Percentiles rank a stretch among this genome's conserved stretches.
phyloP scores from a whole-genome alignment of 2,113 vertebrate species.

The Perca fluviatilis region DNA sequence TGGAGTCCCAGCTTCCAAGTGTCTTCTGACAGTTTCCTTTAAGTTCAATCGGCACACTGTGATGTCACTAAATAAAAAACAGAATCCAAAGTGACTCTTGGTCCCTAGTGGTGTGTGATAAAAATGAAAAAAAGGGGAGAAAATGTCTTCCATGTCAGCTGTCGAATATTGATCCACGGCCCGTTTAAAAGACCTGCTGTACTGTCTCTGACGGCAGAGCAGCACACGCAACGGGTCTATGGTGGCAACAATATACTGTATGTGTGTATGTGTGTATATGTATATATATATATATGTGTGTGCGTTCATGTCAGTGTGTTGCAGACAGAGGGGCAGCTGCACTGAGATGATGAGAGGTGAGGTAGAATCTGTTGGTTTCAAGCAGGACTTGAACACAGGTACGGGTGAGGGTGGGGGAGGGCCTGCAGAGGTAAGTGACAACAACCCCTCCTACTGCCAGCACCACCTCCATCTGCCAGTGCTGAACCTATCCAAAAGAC shows the following conservation, averaged over 20 bases:
- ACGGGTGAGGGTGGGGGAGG: neutral
- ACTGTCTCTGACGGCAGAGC: neutral
- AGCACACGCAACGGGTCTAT: slow-evolving; percentile 18
- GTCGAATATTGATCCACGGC: slow-evolving; percentile 36
- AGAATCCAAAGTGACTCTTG: slow-evolving; percentile 47
- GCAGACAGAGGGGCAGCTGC: slow-evolving; percentile 58
- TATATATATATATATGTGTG: neutral
- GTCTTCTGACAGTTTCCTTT: slow-evolving; percentile 23
- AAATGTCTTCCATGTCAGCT: slow-evolving; percentile 13
- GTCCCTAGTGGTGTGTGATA: slow-evolving; percentile 45
- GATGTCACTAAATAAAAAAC: slow-evolving; percentile 36
- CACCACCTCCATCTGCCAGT: slow-evolving; percentile 15
- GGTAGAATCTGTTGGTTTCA: slow-evolving; percentile 79
- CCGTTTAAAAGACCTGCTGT: slow-evolving; percentile 10
- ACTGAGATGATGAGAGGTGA: slow-evolving; percentile 75
- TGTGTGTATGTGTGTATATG: neutral
- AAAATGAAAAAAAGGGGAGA: neutral
- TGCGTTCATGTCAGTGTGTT: slow-evolving; percentile 21
- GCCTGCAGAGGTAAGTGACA: slow-evolving; percentile 23
- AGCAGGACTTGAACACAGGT: slow-evolving; percentile 36
- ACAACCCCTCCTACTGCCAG: slow-evolving; percentile 7
- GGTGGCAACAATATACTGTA: slow-evolving; percentile 1
- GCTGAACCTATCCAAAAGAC: slow-evolving; percentile 33
- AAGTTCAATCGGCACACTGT: slow-evolving; percentile 35
- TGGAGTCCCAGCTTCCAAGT: slow-evolving; percentile 42